Base-by-base conservation (phyloP, 2,113 vertebrate species). In the Loxodonta africana region DNA sequence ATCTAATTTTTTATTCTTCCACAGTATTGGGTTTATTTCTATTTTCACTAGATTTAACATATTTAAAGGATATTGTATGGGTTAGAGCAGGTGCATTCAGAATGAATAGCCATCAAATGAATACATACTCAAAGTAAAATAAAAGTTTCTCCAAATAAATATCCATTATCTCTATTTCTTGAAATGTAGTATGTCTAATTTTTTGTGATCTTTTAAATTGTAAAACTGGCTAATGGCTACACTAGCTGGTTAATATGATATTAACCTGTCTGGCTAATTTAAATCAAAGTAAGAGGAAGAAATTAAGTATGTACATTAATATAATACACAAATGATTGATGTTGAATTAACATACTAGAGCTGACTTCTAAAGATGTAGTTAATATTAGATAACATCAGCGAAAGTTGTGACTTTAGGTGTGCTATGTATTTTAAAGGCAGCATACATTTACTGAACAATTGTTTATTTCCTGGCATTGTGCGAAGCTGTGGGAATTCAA, bases 121-220 rank as follows among this genome's bases (percentile, higher is more conserved):
- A 73, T 73, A 37, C 83, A 83, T 74, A 76, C 51, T 63, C 25
- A 91, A 84, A 0, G 33, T 86, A 85, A n/a, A 23, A 28, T 48
- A 95, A 86, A 63, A 23, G 14, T 92, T 91, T 71, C 4, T 63
- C 17, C 51, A 73, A 73, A 78, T 71, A 94, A 78, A 11, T 86
- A 65, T 67, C 12, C 48, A 20, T 82, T 62, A 37, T 73, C 67
- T 90, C 25, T 87, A 44, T 71, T 88, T 88, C 23, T 15, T 93
- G 23, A 94, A 88, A 53, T 60, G 53, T 69, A 77, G 3, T 17
- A 83, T 44, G 23, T 25, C 41, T 91, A 65, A 86, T 78, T 88
- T 91, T 91, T 62, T 81, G 14, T 94, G 57, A 78, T 92, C 11
- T 83, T 95, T 87, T 92, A 92, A 83, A 74, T 51, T 77, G 8